A percentile compares a stretch with the other conserved stretches of the same genome.
phyloP scores from a whole-genome alignment of 2,888 invertebrate species.

The Uloborus plumipes region DNA sequence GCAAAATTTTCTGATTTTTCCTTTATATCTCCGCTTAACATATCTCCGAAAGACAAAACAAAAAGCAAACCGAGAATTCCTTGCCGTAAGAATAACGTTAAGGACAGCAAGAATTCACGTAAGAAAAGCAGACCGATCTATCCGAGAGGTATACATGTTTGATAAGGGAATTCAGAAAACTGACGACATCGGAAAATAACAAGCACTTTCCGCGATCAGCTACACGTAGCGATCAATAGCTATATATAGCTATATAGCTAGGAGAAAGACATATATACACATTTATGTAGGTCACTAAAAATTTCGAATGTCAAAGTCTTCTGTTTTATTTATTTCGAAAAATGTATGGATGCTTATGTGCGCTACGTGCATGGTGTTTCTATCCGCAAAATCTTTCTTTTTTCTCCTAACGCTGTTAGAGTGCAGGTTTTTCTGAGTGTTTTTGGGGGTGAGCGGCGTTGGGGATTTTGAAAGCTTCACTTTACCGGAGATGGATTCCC shows the following conservation, averaged over 20 bases:
- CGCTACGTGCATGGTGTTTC: constrained; percentile 30
- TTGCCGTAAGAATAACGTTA: not conserved
- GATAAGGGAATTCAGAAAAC: constrained; percentile 26
- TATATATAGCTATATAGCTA: constrained; percentile 19
- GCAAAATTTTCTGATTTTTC: too few species aligned
- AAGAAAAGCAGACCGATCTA: not conserved
- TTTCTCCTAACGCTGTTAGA: constrained; percentile 43
- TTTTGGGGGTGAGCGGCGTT: constrained; percentile 12
- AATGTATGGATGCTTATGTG: constrained; percentile 45
- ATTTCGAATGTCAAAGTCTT: constrained; percentile 56
- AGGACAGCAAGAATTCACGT: constrained; percentile 1
- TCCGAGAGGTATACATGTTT: constrained; percentile 36
- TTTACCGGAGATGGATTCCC: constrained; percentile 19
- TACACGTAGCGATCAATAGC: constrained; percentile 35
- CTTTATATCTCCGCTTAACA: too few species aligned
- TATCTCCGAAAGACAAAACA: too few species aligned
- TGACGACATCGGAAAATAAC: constrained; percentile 44
- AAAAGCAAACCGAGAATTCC: too few species aligned
- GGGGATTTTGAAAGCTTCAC: constrained; percentile 35
- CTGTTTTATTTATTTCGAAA: constrained; percentile 46
- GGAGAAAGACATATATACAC: constrained; percentile 13
- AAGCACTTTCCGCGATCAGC: constrained; percentile 18
- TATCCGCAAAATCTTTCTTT: constrained; percentile 26
- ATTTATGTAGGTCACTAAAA: constrained; percentile 48
- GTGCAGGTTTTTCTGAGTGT: constrained; percentile 50